Percentiles rank a stretch among this genome's conserved stretches.
Evolutionary conservation across 1,140 invertebrate species (phyloP).

Genomic region (Trachymyrmex septentrionalis): DNA sequence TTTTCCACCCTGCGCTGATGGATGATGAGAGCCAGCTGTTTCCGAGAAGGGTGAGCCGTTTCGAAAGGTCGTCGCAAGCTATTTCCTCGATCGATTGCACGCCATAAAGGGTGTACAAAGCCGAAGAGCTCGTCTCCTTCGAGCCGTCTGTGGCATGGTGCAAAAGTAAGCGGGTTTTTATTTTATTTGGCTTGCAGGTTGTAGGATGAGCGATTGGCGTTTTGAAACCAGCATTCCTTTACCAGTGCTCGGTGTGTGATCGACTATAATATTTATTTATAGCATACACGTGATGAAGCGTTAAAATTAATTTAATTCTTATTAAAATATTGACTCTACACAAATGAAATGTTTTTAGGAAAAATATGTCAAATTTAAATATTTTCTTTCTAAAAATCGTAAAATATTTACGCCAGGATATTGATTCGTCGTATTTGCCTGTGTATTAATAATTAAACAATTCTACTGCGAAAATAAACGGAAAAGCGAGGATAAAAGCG

Average conservation of each 20-base stretch:
- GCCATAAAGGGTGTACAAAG: constrained; percentile 68
- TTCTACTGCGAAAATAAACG: neutral
- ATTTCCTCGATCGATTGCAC: constrained; percentile 70
- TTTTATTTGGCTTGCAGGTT: neutral
- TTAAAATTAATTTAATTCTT: neutral
- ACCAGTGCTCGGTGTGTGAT: neutral
- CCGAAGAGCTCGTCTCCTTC: constrained; percentile 13
- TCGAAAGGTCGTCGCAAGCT: constrained; percentile 71
- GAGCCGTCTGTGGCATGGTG: constrained; percentile 38
- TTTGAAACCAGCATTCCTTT: neutral
- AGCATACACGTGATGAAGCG: neutral
- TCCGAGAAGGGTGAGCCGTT: constrained; percentile 69
- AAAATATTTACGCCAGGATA: neutral
- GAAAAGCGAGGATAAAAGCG: neutral
- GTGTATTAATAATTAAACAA: neutral
- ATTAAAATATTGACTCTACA: neutral
- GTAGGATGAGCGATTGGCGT: neutral
- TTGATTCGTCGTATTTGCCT: neutral
- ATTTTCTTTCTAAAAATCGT: neutral
- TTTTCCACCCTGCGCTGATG: constrained; percentile 70
- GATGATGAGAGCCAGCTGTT: constrained; percentile 76
- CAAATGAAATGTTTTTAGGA: neutral
- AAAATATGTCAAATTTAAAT: neutral
- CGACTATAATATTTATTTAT: neutral
- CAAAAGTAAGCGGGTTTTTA: constrained; percentile 54